Evolutionary conservation across 2,113 vertebrate genomes (phyloP).

Genomic region (Carlito syrichta): DNA sequence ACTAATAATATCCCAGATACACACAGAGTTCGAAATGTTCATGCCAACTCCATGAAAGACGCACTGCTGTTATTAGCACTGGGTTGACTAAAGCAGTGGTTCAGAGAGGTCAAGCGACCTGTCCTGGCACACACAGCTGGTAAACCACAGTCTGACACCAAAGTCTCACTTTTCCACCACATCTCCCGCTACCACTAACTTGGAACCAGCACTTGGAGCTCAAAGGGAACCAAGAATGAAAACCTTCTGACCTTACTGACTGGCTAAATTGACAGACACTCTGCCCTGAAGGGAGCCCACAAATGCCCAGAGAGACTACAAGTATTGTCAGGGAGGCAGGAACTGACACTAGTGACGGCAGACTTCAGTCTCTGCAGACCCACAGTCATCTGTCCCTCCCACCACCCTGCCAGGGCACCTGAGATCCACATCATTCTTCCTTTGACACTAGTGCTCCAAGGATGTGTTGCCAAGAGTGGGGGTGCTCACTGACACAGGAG

Average conservation of each 20-base stretch:
- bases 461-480: neutral
- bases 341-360: neutral
- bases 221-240: neutral
- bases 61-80: neutral
- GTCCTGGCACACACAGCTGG: neutral
- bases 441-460: neutral
- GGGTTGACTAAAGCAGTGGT: neutral
- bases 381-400: neutral
- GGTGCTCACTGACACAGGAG: neutral
- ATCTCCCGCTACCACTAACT: neutral
- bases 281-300: neutral
- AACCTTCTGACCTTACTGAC: neutral
- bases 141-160: neutral
- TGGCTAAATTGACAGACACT: neutral
- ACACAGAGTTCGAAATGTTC: neutral
- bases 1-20: neutral
- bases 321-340: neutral
- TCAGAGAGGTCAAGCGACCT: neutral
- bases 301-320: neutral
- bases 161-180: neutral
- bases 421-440: neutral
- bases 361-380: neutral
- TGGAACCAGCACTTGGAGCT: neutral
- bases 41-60: neutral
- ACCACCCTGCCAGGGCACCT: neutral